Evolutionary conservation across 2,888 invertebrate species (phyloP), one percentile per base, ranked within the genome.

Genomic region (Drosophila quinaria): DNA sequence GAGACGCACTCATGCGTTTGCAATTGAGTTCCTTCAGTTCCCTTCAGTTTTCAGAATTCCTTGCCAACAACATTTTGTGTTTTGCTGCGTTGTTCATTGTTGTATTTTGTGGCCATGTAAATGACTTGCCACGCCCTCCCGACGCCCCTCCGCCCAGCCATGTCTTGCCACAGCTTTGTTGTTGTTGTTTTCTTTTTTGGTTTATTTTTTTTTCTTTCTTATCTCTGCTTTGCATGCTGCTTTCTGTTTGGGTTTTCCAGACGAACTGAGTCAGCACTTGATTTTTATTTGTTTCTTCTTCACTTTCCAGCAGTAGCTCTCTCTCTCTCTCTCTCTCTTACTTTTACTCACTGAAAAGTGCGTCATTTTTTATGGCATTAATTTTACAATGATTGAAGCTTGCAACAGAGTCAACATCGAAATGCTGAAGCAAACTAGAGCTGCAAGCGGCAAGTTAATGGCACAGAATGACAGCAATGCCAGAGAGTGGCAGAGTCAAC

Each of bases 221-320:
- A 89, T 89, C 89, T 77, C 52, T 69, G 64, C 67, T 87, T 83
- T 87, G 89, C 89, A 89, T 89, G 78, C 90, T 79, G 61, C 73
- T 74, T 67, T 74, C 54, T 51, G 46, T 47, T 42, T 50, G 59
- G 49, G 39, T 29, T 59, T 81, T 68, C 78, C 79, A 85, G 80
- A 80, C 75, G 79, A 70, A 74, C 86, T 86, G 86, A 84, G 77
- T 86, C 87, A 87, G 87, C 87, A 87, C 75, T 87, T 87, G 72
- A 86, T 84, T 87, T 85, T 86, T 84, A 87, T 86, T 82, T 87
- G 85, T 82, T 78, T 85, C 79, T 77, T 66, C 80, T 77, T 70
- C 62, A 70, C 64, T 79, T 77, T 49, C 56, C 54, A 6, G 25
- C 33, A 50, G 37, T 25, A 56, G 47, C 67, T 61, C 35, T 35